These are phyloP conservation scores for Dromaius novaehollandiae DNA, from an alignment of 2,113 vertebrate species.

Conservation along the genomic window DNA sequence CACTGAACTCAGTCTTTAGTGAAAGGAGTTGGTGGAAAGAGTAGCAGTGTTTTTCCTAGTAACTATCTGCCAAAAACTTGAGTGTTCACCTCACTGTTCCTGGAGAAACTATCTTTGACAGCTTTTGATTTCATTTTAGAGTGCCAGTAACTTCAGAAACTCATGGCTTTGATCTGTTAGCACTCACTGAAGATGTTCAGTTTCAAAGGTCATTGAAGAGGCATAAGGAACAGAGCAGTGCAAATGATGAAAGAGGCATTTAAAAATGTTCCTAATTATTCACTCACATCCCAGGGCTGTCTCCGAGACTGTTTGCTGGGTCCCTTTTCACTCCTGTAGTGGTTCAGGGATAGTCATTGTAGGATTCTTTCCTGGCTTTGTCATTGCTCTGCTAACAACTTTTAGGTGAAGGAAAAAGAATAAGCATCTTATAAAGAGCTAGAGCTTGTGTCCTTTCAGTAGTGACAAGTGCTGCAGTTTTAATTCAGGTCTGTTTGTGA, in stretches of 20 bases:
- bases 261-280: too few species aligned
- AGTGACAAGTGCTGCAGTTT: not conserved
- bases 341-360: too few species aligned
- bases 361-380: too few species aligned
- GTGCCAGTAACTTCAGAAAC: not conserved
- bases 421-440: not conserved
- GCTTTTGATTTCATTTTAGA: not conserved
- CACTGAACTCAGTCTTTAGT: not conserved
- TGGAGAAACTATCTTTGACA: not conserved
- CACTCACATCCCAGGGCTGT: too few species aligned
- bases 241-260: too few species aligned
- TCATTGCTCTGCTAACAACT: too few species aligned
- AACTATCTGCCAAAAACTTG: not conserved
- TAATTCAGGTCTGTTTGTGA: not conserved
- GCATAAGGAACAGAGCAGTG: too few species aligned
- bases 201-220: too few species aligned
- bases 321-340: too few species aligned
- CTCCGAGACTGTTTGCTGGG: too few species aligned
- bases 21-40: not conserved
- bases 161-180: not conserved
- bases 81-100: not conserved
- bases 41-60: not conserved
- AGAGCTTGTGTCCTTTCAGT: not conserved
- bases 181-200: not conserved
- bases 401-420: not conserved